Evolutionary conservation across 1,140 invertebrate species (phyloP).

Genomic region (Plodia interpunctella): DNA sequence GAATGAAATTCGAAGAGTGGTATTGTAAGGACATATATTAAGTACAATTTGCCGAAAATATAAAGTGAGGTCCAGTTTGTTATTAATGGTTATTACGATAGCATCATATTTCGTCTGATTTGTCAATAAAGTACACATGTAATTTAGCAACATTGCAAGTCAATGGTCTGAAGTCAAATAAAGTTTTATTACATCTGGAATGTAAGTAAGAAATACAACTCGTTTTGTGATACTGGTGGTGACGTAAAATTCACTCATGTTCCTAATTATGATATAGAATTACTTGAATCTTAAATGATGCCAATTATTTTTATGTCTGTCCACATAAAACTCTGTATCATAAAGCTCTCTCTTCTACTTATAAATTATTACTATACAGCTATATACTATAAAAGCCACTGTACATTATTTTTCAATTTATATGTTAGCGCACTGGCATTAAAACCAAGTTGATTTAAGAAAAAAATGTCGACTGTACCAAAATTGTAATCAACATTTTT

Average conservation of each 20-base stretch:
- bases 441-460: not conserved
- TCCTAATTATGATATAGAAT: too few species aligned
- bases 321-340: too few species aligned
- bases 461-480: not conserved
- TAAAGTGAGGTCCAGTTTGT: not conserved
- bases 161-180: not conserved
- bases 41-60: not conserved
- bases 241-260: too few species aligned
- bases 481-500: slow-evolving; percentile 2
- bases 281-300: too few species aligned
- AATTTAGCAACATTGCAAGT: slow-evolving; percentile 6
- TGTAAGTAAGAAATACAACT: too few species aligned
- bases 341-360: too few species aligned
- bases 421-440: not conserved
- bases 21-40: not conserved
- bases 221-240: too few species aligned
- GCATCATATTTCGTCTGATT: not conserved
- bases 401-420: not conserved
- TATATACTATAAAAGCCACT: too few species aligned
- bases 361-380: too few species aligned
- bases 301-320: too few species aligned
- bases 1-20: not conserved
- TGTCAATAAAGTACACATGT: not conserved
- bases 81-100: not conserved
- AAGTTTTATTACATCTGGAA: not conserved